Base-by-base conservation (phyloP, 2,888 invertebrate genomes). In the Cinara cedri region DNA sequence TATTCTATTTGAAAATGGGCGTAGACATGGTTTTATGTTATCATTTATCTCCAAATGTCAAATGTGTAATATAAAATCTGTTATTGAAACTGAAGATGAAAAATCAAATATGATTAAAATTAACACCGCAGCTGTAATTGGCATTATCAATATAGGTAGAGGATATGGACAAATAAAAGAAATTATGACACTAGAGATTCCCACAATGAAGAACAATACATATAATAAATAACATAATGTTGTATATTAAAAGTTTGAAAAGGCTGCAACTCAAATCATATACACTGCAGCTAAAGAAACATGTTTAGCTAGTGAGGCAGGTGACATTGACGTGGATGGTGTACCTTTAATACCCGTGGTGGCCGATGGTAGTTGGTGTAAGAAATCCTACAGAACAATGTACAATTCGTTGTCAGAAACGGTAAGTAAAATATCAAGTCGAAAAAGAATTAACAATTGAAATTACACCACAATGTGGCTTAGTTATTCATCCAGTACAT, bases 341-440 rank as follows among this genome's bases (percentile, higher is more conserved):
- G n/a, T n/a, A 54, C 54, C 54, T n/a, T 19, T 54, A n/a, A 54
- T 54, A 54, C n/a, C 54, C 1, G 54, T 54, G 4, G 54, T 54
- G 9, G 62, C 62, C n/a, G 62, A 62, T 62, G 62, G 26, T 9
- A 62, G 62, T 62, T 34, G 62, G 62, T 62, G 62, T n/a, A 62
- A 62, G 62, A 62, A n/a, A 34, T 62, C 62, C 1, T 62, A 62
- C n/a, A 34, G 34, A 62, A 62, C 62, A 16, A 62, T 62, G 42
- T 62, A 42, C 4, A 55, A 55, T 9, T 55, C 55, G 4, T 21
- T 21, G 11, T 55, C 55, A 55, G 55, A 21, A 55, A 55, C 10
- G 6, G 55, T 55, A 21, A 54, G 19, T n/a, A n/a, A n/a, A n/a
- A n/a, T n/a, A n/a, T n/a, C n/a, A n/a, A n/a, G n/a, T n/a, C n/a